Conservation (phyloP, 1,140 invertebrate species). For the Eriocheir sinensis region DNA sequence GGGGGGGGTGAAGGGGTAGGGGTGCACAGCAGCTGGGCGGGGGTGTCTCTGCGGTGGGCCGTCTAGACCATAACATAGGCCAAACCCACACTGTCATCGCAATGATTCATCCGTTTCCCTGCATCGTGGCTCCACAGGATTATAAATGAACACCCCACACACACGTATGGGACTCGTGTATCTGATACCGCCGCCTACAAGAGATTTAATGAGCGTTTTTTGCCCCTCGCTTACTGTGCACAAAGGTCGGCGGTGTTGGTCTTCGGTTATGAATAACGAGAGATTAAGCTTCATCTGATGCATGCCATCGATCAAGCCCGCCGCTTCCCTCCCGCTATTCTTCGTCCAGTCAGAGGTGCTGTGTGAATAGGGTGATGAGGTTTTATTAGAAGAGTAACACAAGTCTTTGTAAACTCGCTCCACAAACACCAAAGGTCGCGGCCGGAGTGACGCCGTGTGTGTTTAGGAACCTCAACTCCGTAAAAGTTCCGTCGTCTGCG, state of each 20-base stretch:
- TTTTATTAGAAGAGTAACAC: conserved; percentile 73
- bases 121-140: conserved; percentile 32
- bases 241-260: conserved; percentile 50
- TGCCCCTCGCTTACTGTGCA: conserved; percentile 31
- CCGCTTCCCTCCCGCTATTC: conserved; percentile 48
- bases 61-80: conserved; percentile 50
- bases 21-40: not conserved
- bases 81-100: conserved; percentile 61
- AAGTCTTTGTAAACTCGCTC: conserved; percentile 70
- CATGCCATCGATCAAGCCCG: conserved; percentile 61
- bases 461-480: conserved; percentile 60
- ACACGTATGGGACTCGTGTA: not conserved
- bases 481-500: conserved; percentile 63
- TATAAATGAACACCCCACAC: conserved; percentile 60
- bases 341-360: conserved; percentile 69
- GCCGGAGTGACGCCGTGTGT: conserved; percentile 63
- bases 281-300: conserved; percentile 61
- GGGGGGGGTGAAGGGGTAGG: not conserved
- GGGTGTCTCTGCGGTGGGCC: not conserved
- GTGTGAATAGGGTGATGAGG: conserved; percentile 74
- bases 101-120: conserved; percentile 63
- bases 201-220: conserved; percentile 41
- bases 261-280: conserved; percentile 59
- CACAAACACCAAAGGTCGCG: conserved; percentile 67
- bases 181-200: conserved; percentile 30